Percentiles rank a stretch among this genome's conserved stretches.
Evolutionary conservation across 2,888 invertebrate genomes (phyloP).

Genomic region (Drosophila leonis): DNA sequence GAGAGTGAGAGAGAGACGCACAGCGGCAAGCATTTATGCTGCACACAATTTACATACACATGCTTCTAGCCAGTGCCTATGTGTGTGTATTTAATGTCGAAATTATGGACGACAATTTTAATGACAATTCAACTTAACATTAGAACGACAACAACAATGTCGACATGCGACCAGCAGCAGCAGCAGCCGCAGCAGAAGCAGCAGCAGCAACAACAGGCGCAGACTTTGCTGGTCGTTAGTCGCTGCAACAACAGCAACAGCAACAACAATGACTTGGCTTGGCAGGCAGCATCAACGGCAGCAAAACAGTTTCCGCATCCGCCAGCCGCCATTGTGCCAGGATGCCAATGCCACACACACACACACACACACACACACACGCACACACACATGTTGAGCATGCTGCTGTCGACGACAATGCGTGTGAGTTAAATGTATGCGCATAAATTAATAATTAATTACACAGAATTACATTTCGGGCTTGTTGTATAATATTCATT

Average conservation of each 20-base stretch:
- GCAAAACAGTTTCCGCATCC: constrained; percentile 81
- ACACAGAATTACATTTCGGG: constrained; percentile 84
- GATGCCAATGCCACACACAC: constrained; percentile 74
- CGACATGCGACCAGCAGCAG: constrained; percentile 56
- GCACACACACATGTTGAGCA: constrained; percentile 34
- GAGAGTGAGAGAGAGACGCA: constrained; percentile 25
- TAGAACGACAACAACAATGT: constrained; percentile 75
- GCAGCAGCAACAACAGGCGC: constrained; percentile 54
- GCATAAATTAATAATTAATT: constrained; percentile 85
- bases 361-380: constrained; percentile 21
- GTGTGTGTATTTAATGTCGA: constrained; percentile 80
- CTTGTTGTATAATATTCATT: constrained; percentile 84
- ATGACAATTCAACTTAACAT: constrained; percentile 82
- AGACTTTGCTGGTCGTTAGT: constrained; percentile 30
- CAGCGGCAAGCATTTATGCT: constrained; percentile 72
- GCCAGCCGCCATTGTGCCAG: constrained; percentile 80
- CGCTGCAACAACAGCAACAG: constrained; percentile 32
- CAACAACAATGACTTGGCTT: constrained; percentile 63
- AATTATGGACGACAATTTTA: constrained; percentile 82
- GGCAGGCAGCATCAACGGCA: constrained; percentile 77
- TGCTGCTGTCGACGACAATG: constrained; percentile 76
- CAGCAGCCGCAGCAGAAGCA: constrained; percentile 45
- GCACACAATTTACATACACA: constrained; percentile 74
- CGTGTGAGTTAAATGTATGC: constrained; percentile 83
- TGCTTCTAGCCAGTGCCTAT: constrained; percentile 12